These are phyloP conservation scores for Pipistrellus pygmaeus DNA, from an alignment of 2,797 vertebrate species.

Conservation along the genomic window DNA sequence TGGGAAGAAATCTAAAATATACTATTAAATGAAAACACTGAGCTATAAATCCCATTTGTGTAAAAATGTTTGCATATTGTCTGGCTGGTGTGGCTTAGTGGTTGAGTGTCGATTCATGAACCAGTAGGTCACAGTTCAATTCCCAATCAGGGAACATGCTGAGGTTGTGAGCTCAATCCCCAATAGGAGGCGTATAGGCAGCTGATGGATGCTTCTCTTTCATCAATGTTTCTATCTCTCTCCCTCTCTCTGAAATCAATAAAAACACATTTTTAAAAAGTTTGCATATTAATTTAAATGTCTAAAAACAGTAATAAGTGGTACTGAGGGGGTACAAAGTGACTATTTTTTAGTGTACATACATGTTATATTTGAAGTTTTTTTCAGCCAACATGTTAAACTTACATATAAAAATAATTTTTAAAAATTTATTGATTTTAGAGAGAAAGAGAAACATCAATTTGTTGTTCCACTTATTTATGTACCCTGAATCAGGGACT, in stretches of 20 bases:
- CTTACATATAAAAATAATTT: not conserved
- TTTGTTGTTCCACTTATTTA: not conserved
- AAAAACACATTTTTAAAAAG: not conserved
- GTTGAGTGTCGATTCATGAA: too few relatives aligned
- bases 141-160: too few relatives aligned
- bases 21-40: conserved; percentile 22
- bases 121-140: too few relatives aligned
- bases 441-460: not conserved
- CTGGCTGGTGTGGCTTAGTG: too few relatives aligned
- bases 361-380: conserved; percentile 5
- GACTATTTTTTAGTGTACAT: conserved; percentile 10
- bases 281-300: conserved; percentile 42
- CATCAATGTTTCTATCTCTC: too few relatives aligned
- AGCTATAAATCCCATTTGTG: not conserved
- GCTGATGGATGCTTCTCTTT: too few relatives aligned
- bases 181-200: too few relatives aligned
- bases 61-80: not conserved
- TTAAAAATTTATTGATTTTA: not conserved
- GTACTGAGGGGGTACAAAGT: not conserved
- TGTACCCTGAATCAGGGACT: not conserved
- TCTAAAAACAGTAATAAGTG: conserved; percentile 37
- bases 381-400: conserved; percentile 23
- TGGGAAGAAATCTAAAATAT: conserved; percentile 3
- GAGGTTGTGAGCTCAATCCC: too few relatives aligned
- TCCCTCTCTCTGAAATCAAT: too few relatives aligned